Percentiles rank a stretch among this genome's conserved stretches.
phyloP scores from a whole-genome alignment of 2,888 invertebrate genomes.

The Microchrysa polita region DNA sequence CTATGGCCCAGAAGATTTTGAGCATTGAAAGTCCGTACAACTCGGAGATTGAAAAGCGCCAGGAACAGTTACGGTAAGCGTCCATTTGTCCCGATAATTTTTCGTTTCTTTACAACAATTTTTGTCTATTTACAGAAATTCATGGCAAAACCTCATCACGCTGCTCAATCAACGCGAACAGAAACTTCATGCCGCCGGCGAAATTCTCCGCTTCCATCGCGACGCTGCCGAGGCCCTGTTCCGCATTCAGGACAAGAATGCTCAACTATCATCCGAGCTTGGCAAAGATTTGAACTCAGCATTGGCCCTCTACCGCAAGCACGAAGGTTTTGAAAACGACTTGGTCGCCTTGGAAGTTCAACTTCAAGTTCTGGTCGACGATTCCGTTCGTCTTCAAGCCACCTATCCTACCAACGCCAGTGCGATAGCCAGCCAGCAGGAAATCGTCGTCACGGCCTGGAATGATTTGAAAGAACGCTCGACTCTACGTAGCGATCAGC shows the following conservation, averaged over 20 bases:
- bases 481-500: conserved; percentile 78
- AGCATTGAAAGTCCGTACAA: conserved; percentile 87
- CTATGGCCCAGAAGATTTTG: conserved; percentile 86
- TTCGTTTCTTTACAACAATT: too few relatives aligned
- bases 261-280: conserved; percentile 82
- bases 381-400: conserved; percentile 86
- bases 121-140: conserved; percentile 67
- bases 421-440: conserved; percentile 88
- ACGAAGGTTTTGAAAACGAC: conserved; percentile 94
- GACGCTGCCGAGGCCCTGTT: conserved; percentile 92
- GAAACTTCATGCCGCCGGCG: conserved; percentile 91
- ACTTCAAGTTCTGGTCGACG: conserved; percentile 89
- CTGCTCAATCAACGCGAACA: conserved; percentile 87
- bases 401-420: conserved; percentile 93
- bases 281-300: conserved; percentile 88
- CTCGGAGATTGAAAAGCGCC: conserved; percentile 84
- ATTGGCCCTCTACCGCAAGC: conserved; percentile 81
- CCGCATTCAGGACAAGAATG: conserved; percentile 89
- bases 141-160: conserved; percentile 89
- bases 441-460: conserved; percentile 88
- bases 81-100: conserved; percentile 6
- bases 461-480: conserved; percentile 84
- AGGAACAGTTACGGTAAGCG: conserved; percentile 86
- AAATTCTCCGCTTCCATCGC: conserved; percentile 96
- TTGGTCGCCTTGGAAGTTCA: conserved; percentile 91